Conservation (phyloP, 2,888 invertebrate genomes). For the Arrhopalites spinosus region DNA sequence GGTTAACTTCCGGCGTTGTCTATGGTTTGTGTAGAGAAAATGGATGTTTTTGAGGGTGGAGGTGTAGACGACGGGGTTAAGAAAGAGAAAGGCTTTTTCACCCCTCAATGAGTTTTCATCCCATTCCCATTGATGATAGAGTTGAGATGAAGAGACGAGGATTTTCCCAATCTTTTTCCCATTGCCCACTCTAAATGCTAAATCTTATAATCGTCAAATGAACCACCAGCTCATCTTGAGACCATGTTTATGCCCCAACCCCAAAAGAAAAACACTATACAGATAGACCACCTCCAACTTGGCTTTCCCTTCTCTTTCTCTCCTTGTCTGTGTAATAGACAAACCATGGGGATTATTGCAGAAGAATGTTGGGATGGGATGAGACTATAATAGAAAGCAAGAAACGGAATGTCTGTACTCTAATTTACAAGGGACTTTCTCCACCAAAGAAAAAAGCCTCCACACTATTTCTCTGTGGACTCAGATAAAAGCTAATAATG, state of each 20-base stretch:
- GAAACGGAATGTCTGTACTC: neutral
- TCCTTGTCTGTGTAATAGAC: neutral
- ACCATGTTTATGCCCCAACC: neutral
- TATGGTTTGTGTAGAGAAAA: too few species aligned
- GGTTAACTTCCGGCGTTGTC: too few species aligned
- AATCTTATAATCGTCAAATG: constrained; percentile 49
- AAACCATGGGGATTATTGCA: neutral
- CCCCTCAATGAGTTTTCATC: neutral
- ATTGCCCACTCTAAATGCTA: constrained; percentile 48
- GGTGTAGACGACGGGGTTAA: neutral
- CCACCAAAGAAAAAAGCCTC: too few species aligned
- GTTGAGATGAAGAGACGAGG: neutral
- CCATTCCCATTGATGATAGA: neutral
- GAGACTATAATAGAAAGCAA: neutral
- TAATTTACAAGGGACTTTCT: too few species aligned
- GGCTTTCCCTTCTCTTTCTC: neutral
- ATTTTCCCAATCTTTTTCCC: neutral
- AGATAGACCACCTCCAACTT: neutral
- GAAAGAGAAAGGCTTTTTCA: neutral
- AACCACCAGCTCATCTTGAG: constrained; percentile 38
- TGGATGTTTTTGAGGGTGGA: neutral
- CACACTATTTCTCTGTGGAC: neutral
- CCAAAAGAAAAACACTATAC: neutral
- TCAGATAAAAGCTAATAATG: neutral
- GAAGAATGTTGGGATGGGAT: neutral